Evolutionary conservation across 2,888 invertebrate species (phyloP), one percentile per base, ranked within the genome.

Genomic region (Cheilosia impressa): DNA sequence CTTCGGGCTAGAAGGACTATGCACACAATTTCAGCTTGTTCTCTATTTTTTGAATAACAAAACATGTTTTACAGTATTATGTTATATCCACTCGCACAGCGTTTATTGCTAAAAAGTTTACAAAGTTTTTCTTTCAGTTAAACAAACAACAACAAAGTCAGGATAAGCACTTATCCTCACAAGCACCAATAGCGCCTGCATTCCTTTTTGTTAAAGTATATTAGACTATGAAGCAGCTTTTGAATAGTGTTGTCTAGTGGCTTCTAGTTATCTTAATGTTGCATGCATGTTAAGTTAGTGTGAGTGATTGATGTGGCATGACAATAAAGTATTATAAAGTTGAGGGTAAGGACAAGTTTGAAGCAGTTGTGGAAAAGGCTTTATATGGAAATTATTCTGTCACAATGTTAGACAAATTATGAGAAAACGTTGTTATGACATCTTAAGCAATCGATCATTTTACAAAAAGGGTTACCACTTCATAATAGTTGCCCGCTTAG

Each of bases 191-290:
- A 17, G 45, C 15, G 22, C 43, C 31, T 47, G 57, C 69, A 55
- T 55, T 73, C 34, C 19, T 63, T 45, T 73, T 73, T 63, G 45
- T 55, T 73, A 38, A 63, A 63, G 63, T 73, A 63, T 63, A 55
- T 41, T 63, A 65, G n/a, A 34, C 15, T 69, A 24, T 52, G 38
- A 47, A 58, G 38, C 31, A 53, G 62, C 53, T 72, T 55, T 17
- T 27, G 43, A 60, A 50, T 38, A 47, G 58, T 50, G 34, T 50
- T 57, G 22, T 58, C 34, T 71, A 50, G 60, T 52, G 60, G 71
- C 22, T 55, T 17, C 17, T 55, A 19, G 52, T 45, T 24, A 22
- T 58, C n/a, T 69, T 58, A 15, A 24, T 47, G 22, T 31, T 55
- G 41, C 55, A 45, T 58, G 45, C 50, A 31, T 38, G 45, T 22